phyloP scores from a whole-genome alignment of 2,113 vertebrate genomes.

The Brachypteracias leptosomus region DNA sequence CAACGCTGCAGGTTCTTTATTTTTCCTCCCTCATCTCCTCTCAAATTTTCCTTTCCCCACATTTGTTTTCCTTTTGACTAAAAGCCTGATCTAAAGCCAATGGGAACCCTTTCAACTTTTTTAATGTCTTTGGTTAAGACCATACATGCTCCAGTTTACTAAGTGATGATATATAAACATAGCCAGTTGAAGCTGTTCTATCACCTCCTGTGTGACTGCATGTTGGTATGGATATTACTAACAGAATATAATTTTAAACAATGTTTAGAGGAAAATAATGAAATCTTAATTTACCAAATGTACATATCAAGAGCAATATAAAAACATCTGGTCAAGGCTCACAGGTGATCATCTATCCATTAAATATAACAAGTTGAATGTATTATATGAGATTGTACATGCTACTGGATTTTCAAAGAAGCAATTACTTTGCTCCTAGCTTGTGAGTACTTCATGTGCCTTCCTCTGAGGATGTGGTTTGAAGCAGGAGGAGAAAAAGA shows the following conservation, averaged over 20 bases:
- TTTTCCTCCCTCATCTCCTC: background rate
- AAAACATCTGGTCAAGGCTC: background rate
- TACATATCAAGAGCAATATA: background rate
- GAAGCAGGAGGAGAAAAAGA: background rate
- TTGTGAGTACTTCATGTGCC: background rate
- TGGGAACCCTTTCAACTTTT: background rate
- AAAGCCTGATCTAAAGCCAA: background rate
- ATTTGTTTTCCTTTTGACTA: background rate
- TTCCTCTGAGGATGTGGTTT: background rate
- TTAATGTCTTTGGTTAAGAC: background rate
- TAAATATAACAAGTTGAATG: background rate
- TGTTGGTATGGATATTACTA: background rate
- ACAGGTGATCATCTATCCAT: background rate
- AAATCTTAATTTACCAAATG: background rate
- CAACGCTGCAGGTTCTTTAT: background rate
- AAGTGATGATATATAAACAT: background rate
- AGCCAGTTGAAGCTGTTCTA: background rate
- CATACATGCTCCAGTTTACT: background rate
- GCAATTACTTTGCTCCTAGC: background rate
- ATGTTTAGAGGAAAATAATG: background rate
- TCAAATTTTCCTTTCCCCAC: background rate
- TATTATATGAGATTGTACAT: accelerated
- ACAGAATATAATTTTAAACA: background rate
- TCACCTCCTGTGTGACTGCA: background rate
- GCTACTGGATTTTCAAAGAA: background rate